Conservation (phyloP, 1,140 invertebrate genomes). For the Heliconius nattereri region DNA sequence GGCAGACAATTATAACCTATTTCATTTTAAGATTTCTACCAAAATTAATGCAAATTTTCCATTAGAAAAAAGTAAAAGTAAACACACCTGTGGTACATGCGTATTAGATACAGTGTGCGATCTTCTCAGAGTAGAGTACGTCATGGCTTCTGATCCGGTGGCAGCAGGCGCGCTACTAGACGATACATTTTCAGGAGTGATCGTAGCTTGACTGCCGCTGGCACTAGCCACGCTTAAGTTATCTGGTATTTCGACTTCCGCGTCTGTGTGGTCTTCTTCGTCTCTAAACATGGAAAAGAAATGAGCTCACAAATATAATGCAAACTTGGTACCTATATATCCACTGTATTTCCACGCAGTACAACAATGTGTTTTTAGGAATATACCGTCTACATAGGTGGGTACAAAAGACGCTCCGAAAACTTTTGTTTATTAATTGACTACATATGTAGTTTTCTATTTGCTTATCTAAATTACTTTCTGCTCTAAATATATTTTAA, state of each 20-base stretch:
- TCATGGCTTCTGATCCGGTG: conserved; percentile 43
- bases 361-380: too few species aligned
- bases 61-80: background rate
- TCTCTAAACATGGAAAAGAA: conserved; percentile 39
- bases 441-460: too few species aligned
- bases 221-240: conserved; percentile 63
- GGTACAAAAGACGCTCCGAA: too few species aligned
- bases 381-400: too few species aligned
- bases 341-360: too few species aligned
- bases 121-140: conserved; percentile 58
- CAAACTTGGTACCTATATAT: too few species aligned
- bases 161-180: conserved; percentile 64
- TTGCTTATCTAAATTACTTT: too few species aligned
- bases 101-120: conserved; percentile 60
- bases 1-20: too few species aligned
- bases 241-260: conserved; percentile 50
- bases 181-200: conserved; percentile 61
- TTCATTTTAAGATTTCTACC: too few species aligned
- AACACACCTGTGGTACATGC: conserved; percentile 49
- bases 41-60: too few species aligned
- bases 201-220: conserved; percentile 68
- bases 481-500: too few species aligned
- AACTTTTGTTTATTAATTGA: too few species aligned
- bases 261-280: conserved; percentile 62
- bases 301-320: background rate